Base-by-base conservation (phyloP, 2,888 invertebrate genomes). In the Amitus sp. region DNA sequence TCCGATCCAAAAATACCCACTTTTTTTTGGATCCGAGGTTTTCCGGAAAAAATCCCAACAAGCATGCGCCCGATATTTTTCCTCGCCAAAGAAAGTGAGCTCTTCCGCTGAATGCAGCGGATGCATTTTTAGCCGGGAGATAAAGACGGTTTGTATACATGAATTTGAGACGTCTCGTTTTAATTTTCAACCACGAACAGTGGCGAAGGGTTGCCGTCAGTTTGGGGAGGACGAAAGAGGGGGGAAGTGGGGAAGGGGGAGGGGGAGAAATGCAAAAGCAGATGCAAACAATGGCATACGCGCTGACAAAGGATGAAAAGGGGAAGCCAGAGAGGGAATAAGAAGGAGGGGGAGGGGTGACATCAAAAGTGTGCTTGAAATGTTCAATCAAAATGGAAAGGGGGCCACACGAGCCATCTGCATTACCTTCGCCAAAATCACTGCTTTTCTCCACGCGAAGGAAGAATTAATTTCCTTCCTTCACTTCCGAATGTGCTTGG, bases 111-210 rank as follows among this genome's bases (percentile, higher is more conserved):
- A n/a, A n/a, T n/a, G n/a, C n/a, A n/a, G 18, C 2, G 13, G 12
- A 33, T 37, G 37, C 37, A 15, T 37, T 12, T 37, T 37, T 37
- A 13, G 5, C 15, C 15, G 12, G 5, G 37, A 37, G 37, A 37
- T 15, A 13, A 37, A 15, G 37, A 13, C 37, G 37, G 3, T 33
- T 33, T 33, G 33, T 12, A 12, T 33, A n/a, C 33, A n/a, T n/a
- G 33, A 37, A 37, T 37, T 37, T 37, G 37, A 37, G 37, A 37
- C 37, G 15, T 37, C 37, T 37, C 37, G 37, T 37, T 37, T 37
- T 37, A 37, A 37, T 37, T 12, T 12, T 37, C 37, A 37, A 12
- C 15, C 13, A 15, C 13, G 37, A 15, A 4, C 5, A 2, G 12
- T 6, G 37, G 5, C 15, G 37, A 37, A 37, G 37, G 37, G 37